Base-by-base conservation (phyloP, 2,797 vertebrate species). In the Microchirus variegatus region DNA sequence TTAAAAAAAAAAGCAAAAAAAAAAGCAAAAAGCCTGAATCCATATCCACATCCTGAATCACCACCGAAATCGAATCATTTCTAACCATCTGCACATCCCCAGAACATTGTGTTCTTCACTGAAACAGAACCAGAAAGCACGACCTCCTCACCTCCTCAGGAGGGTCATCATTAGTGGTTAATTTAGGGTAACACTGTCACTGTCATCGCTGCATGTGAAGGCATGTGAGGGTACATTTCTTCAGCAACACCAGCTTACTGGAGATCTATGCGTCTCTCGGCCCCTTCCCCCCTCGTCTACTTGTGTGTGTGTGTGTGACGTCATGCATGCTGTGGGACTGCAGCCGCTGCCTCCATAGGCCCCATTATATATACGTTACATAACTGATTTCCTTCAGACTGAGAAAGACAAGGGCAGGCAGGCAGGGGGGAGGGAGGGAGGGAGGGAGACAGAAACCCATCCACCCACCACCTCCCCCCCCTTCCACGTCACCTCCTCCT, bases 281-380 rank as follows among this genome's bases (percentile, higher is more conserved):
- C 31, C 16, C 38, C 31, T 31, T 31, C 31, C 31, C 31, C 31
- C 31, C 31, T 31, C 31, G 7, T 31, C 31, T 31, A 10, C 43
- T 1, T 48, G 58, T 62, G 10, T 54, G 40, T 22, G 58, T 62
- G 10, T 54, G 40, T 48, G 51, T 80, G 84, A 88, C 8, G 52
- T 65, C n/a, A 77, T 3, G 57, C 57, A n/a, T 47, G 52, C 50
- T 2, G 59, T 50, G 67, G 70, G 61, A 77, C 55, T 64, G 59
- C 36, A 1, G 57, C 70, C 65, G 70, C 50, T 53, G 79, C 75
- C 73, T 78, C 61, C 67, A 55, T 54, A 67, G 62, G 45, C 58
- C 46, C 47, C 36, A 65, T 90, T 88, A 88, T 65, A 80, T 73
- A 87, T 73, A 87, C 26, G 67, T 90, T 88, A 88, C 61, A 80